Conservation (phyloP, 2,888 invertebrate species). For the Maniola hyperantus region DNA sequence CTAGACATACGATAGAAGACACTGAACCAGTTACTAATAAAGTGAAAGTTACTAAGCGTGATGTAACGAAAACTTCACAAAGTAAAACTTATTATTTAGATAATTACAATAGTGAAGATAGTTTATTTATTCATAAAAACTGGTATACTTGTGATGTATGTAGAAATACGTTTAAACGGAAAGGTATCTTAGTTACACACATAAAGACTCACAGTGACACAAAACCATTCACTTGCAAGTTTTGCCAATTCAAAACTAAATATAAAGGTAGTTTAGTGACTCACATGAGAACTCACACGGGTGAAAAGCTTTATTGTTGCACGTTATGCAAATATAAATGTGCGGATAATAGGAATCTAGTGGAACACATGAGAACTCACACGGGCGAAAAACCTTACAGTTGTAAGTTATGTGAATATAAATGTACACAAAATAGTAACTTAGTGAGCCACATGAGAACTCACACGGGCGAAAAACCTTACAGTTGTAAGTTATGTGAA, state of each 20-base stretch:
- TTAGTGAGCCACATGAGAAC: background rate
- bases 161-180: background rate
- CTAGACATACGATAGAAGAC: too few relatives aligned
- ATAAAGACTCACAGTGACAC: background rate
- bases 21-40: too few relatives aligned
- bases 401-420: too few relatives aligned
- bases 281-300: background rate
- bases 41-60: too few relatives aligned
- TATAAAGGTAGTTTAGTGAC: background rate
- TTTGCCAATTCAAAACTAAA: background rate
- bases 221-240: background rate
- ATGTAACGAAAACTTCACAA: background rate
- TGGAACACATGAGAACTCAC: background rate
- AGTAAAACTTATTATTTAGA: background rate
- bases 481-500: background rate
- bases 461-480: background rate
- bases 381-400: too few relatives aligned
- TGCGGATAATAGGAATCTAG: background rate
- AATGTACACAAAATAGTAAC: too few relatives aligned
- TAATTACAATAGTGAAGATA: background rate
- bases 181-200: background rate
- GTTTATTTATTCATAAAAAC: background rate
- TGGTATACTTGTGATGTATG: background rate
- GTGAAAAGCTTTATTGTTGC: background rate
- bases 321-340: background rate